Evolutionary conservation across 2,113 vertebrate species (phyloP).

Genomic region (Amphilophus citrinellus): DNA sequence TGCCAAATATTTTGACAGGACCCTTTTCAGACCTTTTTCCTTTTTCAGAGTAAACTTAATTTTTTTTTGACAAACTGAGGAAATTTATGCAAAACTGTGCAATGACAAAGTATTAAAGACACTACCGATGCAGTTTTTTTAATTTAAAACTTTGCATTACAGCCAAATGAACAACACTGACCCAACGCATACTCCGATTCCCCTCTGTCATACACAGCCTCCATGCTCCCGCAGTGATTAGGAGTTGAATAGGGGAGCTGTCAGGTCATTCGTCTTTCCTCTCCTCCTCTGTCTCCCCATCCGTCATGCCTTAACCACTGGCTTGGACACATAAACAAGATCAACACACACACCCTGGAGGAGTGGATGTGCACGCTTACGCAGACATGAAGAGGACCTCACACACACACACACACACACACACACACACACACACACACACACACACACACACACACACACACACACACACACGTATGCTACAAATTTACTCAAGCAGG

Average conservation of each 20-base stretch:
- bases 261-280: constrained; percentile 67
- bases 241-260: constrained; percentile 67
- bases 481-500: constrained; percentile 31
- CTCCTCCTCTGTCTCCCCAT: constrained; percentile 62
- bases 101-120: not conserved
- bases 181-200: constrained; percentile 13
- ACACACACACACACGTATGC: not conserved
- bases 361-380: not conserved
- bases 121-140: not conserved
- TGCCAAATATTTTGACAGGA: not conserved
- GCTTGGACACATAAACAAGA: constrained; percentile 60
- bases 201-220: constrained; percentile 41
- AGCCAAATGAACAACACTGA: not conserved
- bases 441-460: not conserved
- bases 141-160: not conserved
- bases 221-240: constrained; percentile 59
- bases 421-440: not conserved
- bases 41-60: too few relatives aligned
- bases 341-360: constrained; percentile 27
- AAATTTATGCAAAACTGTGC: not conserved
- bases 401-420: not conserved
- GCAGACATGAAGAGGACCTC: not conserved
- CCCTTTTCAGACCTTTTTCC: not conserved
- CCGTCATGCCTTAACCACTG: constrained; percentile 70
- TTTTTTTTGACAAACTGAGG: not conserved